phyloP scores from a whole-genome alignment of 2,888 invertebrate species.

The Bhutanitis thaidina region DNA sequence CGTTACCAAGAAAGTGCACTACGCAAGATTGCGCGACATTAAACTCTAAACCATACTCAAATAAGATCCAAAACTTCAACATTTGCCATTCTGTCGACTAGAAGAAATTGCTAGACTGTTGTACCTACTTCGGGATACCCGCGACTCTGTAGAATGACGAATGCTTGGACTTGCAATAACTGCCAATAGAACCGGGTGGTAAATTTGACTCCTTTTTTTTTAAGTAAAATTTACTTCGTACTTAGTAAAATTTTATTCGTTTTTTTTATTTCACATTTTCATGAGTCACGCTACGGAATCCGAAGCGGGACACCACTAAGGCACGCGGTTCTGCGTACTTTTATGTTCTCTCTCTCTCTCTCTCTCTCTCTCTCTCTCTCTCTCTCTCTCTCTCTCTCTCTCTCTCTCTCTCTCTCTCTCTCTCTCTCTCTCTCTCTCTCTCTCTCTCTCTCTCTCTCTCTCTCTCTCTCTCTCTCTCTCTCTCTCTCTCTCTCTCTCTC shows the following conservation, averaged over 20 bases:
- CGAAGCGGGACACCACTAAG: no score
- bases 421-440: no score
- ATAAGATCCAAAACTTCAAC: conserved; percentile 53
- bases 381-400: no score
- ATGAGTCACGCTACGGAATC: no score
- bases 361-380: no score
- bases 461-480: no score
- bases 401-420: no score
- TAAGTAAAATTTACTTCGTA: no score
- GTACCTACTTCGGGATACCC: conserved; percentile 30
- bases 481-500: no score
- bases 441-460: no score
- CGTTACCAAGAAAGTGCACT: conserved; percentile 48
- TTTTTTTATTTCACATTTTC: neutral
- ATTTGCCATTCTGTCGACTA: conserved; percentile 74
- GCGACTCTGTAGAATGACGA: conserved; percentile 61
- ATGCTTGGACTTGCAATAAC: conserved; percentile 60
- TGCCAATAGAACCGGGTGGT: conserved; percentile 55
- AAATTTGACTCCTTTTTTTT: conserved; percentile 57
- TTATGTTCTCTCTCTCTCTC: no score
- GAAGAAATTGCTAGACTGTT: conserved; percentile 65
- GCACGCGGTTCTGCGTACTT: no score
- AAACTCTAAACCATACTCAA: conserved; percentile 39
- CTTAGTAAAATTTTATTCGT: neutral
- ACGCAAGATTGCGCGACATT: conserved; percentile 43